Evolutionary conservation across 2,113 vertebrate species (phyloP).

Genomic region (Oreochromis tanganicae): DNA sequence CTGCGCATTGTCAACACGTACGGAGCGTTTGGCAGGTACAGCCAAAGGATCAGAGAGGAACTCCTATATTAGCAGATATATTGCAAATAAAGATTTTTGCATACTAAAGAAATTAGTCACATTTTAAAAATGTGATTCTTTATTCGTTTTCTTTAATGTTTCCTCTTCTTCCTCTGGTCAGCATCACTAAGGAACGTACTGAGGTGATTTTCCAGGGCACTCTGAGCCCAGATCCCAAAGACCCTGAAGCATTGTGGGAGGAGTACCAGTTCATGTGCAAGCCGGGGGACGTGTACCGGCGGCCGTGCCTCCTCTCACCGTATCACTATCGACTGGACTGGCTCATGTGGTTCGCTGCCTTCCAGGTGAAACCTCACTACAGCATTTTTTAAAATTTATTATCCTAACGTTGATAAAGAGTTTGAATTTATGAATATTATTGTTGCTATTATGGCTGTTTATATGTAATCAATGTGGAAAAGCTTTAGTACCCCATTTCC

Average conservation of each 20-base stretch:
- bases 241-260: conserved; percentile 81
- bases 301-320: conserved; percentile 84
- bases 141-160: background rate
- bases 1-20: conserved; percentile 96
- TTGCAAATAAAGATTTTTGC: background rate
- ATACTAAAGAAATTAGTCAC: rapidly evolving
- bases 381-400: background rate
- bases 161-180: conserved; percentile 26
- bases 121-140: background rate
- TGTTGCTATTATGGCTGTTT: background rate
- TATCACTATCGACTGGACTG: conserved; percentile 97
- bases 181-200: conserved; percentile 91
- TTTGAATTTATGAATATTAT: background rate
- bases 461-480: background rate
- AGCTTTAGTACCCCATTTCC: background rate
- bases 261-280: conserved; percentile 95
- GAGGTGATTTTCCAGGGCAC: conserved; percentile 93
- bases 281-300: conserved; percentile 76
- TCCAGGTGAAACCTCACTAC: conserved; percentile 78
- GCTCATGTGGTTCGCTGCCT: conserved; percentile 98
- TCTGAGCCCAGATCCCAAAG: conserved; percentile 74
- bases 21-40: conserved; percentile 92
- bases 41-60: background rate
- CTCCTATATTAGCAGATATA: rapidly evolving
- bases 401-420: background rate